Evolutionary conservation across 2,888 invertebrate genomes (phyloP), one percentile per base, ranked within the genome.

Genomic region (Kuschelorhynchus macadamiae): DNA sequence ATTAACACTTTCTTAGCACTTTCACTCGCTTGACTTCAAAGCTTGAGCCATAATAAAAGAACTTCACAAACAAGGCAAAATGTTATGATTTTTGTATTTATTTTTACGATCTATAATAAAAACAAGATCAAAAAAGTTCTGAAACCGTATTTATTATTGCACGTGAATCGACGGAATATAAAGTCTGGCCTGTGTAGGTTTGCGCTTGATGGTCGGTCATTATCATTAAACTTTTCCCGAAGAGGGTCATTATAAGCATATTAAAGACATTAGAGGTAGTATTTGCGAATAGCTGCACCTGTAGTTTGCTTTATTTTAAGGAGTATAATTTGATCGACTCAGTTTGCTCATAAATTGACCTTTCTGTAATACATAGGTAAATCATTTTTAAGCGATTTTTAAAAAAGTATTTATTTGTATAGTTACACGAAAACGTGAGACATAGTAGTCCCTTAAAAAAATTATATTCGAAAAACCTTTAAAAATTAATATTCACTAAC

Each of bases 141-240:
- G 12, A 12, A 21, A 30, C 21, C 17, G 49, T 49, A 49, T 49
- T 49, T 49, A 49, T 49, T 49, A 49, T 14, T 20, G 49, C 25
- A 25, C 49, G 49, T 49, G 30, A 25, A 49, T 49, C 49, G 21
- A 12, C 36, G 36, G 36, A 36, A 36, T 36, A 36, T 36, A n/a
- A 36, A 36, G 7, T 9, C 36, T 4, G 12, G 36, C 9, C 36
- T 4, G 36, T 11, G 11, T 36, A 36, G 21, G 7, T 49, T 49
- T 49, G n/a, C 49, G 21, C 25, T 49, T 49, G 49, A 49, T 49
- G 49, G 30, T 14, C 30, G 49, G 49, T 49, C 21, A 49, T 36
- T 36, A 36, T 36, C 36, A 49, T 49, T 49, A 49, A 21, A 8
- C 17, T 21, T 49, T 49, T 21, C 12, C 49, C 14, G 20, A 12